Base-by-base conservation (phyloP, 2,888 invertebrate species). In the Bombyx huttoni region DNA sequence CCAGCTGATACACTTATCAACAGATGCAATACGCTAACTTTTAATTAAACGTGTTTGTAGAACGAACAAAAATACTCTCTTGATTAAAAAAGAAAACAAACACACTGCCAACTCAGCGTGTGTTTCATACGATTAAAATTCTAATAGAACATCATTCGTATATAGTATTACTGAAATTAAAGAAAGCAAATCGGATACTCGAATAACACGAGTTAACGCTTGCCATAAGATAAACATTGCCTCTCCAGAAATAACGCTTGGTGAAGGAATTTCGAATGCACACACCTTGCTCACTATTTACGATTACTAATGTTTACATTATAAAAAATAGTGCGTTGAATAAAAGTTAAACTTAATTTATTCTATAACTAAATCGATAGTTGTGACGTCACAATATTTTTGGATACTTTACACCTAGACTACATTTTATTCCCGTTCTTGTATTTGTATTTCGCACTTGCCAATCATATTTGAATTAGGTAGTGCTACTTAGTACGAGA, bases 161-260 rank as follows among this genome's bases (percentile, higher is more conserved):
- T 78, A 74, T 82, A 74, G 78, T 71, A 77, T 80, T 84, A 80
- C 82, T 56, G 60, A 76, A 78, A 75, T 77, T 75, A 78, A 78
- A 69, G 68, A 73, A 78, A 81, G 70, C 73, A 74, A 81, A 86
- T 74, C 58, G 59, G 70, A 81, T 69, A 75, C 77, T 76, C 68
- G 62, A 78, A 78, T 72, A 83, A 82, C 81, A 81, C 57, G 65
- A 68, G 69, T 71, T 73, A 66, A 68, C 67, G 62, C 64, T 65
- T 63, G 65, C 65, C 62, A 62, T 73, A 75, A 79, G 68, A 74
- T 81, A 84, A 83, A 85, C 82, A 81, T 67, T 63, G 64, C 58
- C 64, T 58, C 56, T 73, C 76, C 77, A 76, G 68, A 81, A 83
- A 82, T 83, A 84, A 75, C 78, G 70, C 59, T 68, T 69, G 62